Base-by-base conservation (phyloP, 2,113 vertebrate genomes). In the Brachypteracias leptosomus region DNA sequence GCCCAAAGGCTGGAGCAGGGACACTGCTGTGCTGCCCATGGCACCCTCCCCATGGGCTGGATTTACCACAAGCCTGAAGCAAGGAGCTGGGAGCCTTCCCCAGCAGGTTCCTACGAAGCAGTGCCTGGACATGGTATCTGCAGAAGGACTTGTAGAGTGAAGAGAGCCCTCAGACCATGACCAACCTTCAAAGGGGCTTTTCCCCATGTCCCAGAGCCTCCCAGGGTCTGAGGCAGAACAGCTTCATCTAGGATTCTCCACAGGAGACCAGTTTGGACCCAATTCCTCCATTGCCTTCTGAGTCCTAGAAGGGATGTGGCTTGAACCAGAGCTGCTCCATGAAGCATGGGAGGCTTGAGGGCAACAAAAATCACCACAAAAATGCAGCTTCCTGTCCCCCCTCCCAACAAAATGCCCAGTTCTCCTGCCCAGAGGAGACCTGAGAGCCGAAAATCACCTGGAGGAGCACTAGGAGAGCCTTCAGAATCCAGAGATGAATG, bases 71-170 rank as follows among this genome's bases (percentile, higher is more conserved):
- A 21, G 8, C 9, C 25, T 42, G 54, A 73, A 63, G 51, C 6
- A 1, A 20, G 31, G 54, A 71, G 29, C 26, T 7, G 0, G 35
- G 44, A 72, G 16, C 49, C 35, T 63, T 83, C 11, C 28, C 49
- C 46, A 40, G 15, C 0, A 0, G 61, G 55, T 35, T n/a, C 58
- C 62, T 46, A 1, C 8, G 19, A 42, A 59, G 67, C 35, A 29
- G 22, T 12, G 15, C 40, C 72, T 33, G 44, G 22, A 61, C 35
- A 35, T 40, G 9, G 36, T 13, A 2, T 5, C 51, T 6, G 5
- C 35, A 86, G 44, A 51, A 83, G 36, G 18, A 33, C 19, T 66
- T 65, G 17, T 10, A 61, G 31, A 7, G 36, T 61, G 44, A 73
- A 72, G 33, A 76, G 9, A 59, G 18, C 31, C 7, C 3, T 52